Evolutionary conservation across 2,888 invertebrate genomes (phyloP), one percentile per base, ranked within the genome.

Genomic region (Eutolmus rufibarbis): DNA sequence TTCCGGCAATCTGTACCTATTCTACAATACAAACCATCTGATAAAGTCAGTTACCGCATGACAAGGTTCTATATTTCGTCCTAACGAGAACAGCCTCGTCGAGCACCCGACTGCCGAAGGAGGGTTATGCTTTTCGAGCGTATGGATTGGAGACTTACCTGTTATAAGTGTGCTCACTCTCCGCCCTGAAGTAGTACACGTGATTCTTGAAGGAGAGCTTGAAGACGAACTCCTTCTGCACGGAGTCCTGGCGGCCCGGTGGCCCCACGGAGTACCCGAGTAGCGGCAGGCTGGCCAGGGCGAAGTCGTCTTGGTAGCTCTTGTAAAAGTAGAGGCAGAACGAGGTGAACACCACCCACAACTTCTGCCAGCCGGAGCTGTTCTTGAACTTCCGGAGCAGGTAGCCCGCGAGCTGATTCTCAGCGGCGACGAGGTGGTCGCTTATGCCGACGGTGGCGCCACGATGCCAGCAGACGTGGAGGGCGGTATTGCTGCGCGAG

Each of bases 301-400:
- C 98, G 90, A 95, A 96, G 90, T 97, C 97, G 92, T 99, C 99
- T 93, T 97, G 97, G 94, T 97, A 98, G 88, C 97, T 97, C 94
- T 99, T 99, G 94, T 99, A 99, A 94, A 99, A 99, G 93, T 97
- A 99, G 87, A 99, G 94, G 91, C 98, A 98, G 93, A 98, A 98
- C 89, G 98, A 97, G 1, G 98, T 98, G 92, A 98, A 98, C 57
- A 99, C 98, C 23, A 99, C 99, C 99, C 99, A 99, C 74, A 99
- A 94, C 91, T 98, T 98, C 94, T 99, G 99, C 99, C 99, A 99
- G 88, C 99, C 99, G 90, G 97, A 97, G 90, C 97, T 98, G 93
- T 98, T 99, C 93, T 99, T 98, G 94, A 99, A 98, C 94, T 99
- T 99, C 89, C 99, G 95, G 88, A 99, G 93, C 90, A 99, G 94